Evolutionary conservation across 2,797 vertebrate species (phyloP), one percentile per base, ranked within the genome.

Genomic region (Gouania willdenowi): DNA sequence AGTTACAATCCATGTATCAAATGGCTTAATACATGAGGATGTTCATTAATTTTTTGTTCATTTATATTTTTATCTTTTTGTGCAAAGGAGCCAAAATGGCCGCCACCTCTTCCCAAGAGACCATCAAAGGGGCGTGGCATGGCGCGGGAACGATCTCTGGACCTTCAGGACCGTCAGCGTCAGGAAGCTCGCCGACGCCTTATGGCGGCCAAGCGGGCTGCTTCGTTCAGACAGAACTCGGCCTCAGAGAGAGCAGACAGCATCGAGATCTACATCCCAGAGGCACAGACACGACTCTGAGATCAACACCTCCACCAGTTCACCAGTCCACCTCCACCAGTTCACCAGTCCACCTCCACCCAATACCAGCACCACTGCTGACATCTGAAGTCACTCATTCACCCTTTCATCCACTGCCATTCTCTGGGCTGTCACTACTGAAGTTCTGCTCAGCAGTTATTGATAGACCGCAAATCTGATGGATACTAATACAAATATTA

Each of bases 201-300:
- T 53, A 89, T 98, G 91, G 97, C 95, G 1, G 97, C 94, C 43
- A 99, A 99, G 72, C 79, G 95, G 42, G 95, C 97, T 1, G 96
- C 97, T 12, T 99, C 95, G 24, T 98, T 98, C 81, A 92, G 96
- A 61, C 96, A 99, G 89, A 94, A 92, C 88, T 97, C 97, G 1
- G 91, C 89, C 67, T 92, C 92, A 2, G 96, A 98, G 82, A 87
- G 95, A 2, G 96, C 95, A 13, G 96, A 99, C 91, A 98, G 95
- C 91, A 98, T 98, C 20, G 97, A 98, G 88, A 98, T 98, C 69
- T 99, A 99, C 82, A 98, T 98, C 89, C 96, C 96, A 0, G 96
- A 98, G 82, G 96, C 97, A 71, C 97, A 98, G 87, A 98, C 96
- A 0, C 87, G 97, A 72, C 95, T 98, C 88, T 99, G 92, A 94